These are phyloP conservation scores for Helicoverpa zea DNA, from an alignment of 1,140 invertebrate genomes.

Conservation along the genomic window DNA sequence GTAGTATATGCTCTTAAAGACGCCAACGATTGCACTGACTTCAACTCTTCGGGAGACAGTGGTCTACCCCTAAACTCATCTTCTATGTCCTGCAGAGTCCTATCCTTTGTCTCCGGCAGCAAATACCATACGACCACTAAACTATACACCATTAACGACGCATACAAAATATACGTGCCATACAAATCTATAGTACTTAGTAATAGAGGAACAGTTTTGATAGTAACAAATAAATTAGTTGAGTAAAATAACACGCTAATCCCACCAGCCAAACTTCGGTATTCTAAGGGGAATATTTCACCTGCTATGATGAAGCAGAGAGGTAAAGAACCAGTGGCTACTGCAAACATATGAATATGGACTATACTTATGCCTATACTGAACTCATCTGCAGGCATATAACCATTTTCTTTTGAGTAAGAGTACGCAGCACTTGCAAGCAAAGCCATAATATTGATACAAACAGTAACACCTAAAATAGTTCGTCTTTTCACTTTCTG, in stretches of 20 bases:
- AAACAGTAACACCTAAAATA: constrained; percentile 59
- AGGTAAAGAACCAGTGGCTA: constrained; percentile 67
- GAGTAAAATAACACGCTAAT: constrained; percentile 67
- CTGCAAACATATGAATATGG: constrained; percentile 68
- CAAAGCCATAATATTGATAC: constrained; percentile 61
- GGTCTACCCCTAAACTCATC: constrained; percentile 70
- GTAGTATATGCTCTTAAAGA: constrained; percentile 63
- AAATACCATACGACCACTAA: constrained; percentile 57
- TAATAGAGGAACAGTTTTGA: constrained; percentile 65
- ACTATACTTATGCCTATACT: constrained; percentile 61
- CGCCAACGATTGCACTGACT: constrained; percentile 67
- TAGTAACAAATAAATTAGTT: constrained; percentile 64
- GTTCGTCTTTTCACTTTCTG: constrained; percentile 67
- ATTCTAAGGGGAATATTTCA: constrained; percentile 69
- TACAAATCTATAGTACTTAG: constrained; percentile 61
- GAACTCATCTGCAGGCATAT: constrained; percentile 61
- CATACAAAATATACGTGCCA: constrained; percentile 63
- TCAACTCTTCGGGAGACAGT: constrained; percentile 65
- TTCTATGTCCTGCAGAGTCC: constrained; percentile 71
- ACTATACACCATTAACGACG: constrained; percentile 57
- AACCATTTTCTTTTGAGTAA: constrained; percentile 52
- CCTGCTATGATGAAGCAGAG: constrained; percentile 69
- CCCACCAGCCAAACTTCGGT: constrained; percentile 66
- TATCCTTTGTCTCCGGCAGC: constrained; percentile 71
- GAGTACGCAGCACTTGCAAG: constrained; percentile 59